Evolutionary conservation across 2,113 vertebrate genomes (phyloP).

Genomic region (Rostratula benghalensis): DNA sequence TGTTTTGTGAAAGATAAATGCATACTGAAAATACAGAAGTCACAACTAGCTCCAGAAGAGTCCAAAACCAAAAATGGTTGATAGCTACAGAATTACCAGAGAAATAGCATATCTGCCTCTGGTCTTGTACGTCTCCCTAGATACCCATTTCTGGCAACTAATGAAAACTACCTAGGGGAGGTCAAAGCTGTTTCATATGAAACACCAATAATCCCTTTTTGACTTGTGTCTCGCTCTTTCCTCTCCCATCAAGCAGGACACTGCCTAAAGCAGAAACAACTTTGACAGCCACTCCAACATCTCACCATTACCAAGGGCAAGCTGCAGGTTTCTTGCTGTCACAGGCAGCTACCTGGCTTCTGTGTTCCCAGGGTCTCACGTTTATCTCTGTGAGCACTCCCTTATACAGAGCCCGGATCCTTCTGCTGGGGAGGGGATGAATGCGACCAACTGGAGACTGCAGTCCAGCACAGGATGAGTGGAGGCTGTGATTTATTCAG

Average conservation of each 20-base stretch:
- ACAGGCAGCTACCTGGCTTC: not conserved
- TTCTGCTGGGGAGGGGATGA: not conserved
- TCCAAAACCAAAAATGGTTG: not conserved
- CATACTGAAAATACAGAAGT: not conserved
- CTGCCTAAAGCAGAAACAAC: not conserved
- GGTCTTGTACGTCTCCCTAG: not conserved
- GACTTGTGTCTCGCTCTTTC: not conserved
- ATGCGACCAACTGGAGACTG: not conserved
- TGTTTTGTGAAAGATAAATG: not conserved
- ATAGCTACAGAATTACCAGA: not conserved
- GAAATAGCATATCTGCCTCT: not conserved
- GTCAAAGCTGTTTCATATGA: not conserved
- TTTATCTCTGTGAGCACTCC: accelerated
- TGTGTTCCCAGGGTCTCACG: accelerated
- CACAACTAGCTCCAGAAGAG: not conserved
- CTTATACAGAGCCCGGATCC: not conserved
- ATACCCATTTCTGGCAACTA: not conserved
- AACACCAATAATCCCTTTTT: not conserved
- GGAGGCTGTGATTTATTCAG: not conserved
- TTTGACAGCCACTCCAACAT: not conserved
- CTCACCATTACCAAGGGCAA: accelerated
- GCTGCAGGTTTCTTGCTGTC: not conserved
- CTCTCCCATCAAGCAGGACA: not conserved
- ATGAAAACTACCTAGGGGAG: not conserved
- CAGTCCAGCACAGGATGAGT: not conserved